phyloP scores from a whole-genome alignment of 2,113 vertebrate species.

The Phylloscopus whistleri region DNA sequence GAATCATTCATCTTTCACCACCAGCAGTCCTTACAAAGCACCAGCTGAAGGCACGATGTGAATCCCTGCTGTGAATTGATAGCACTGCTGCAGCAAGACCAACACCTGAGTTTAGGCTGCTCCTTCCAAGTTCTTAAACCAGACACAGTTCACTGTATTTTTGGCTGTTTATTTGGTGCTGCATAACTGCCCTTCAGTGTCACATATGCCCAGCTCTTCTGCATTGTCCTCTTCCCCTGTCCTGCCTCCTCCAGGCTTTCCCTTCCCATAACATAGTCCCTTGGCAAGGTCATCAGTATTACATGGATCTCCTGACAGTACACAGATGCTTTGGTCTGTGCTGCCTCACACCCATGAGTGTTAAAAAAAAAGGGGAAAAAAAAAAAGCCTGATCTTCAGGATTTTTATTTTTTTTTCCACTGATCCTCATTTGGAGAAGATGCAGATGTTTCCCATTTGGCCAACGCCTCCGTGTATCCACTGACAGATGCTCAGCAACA shows the following conservation, averaged over 20 bases:
- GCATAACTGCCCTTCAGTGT: neutral
- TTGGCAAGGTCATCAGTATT: neutral
- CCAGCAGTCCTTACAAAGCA: neutral
- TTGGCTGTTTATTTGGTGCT: neutral
- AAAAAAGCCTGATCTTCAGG: neutral
- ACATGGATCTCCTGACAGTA: neutral
- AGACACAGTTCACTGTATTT: neutral
- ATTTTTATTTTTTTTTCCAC: neutral
- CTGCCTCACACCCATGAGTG: neutral
- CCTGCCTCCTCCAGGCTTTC: neutral
- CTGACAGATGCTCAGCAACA: neutral
- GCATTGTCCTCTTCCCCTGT: neutral
- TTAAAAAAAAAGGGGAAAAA: neutral
- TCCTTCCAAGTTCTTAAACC: neutral
- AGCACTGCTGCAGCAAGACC: neutral
- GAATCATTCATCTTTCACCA: neutral
- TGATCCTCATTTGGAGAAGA: neutral
- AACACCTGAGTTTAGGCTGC: neutral
- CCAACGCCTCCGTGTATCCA: neutral
- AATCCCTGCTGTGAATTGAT: neutral
- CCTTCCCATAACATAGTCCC: neutral
- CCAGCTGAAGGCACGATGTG: neutral
- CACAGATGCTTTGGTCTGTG: neutral
- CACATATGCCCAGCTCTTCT: neutral
- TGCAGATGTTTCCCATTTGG: constrained; percentile 29